phyloP scores from a whole-genome alignment of 2,113 vertebrate genomes.

The Phalacrocorax carbo region DNA sequence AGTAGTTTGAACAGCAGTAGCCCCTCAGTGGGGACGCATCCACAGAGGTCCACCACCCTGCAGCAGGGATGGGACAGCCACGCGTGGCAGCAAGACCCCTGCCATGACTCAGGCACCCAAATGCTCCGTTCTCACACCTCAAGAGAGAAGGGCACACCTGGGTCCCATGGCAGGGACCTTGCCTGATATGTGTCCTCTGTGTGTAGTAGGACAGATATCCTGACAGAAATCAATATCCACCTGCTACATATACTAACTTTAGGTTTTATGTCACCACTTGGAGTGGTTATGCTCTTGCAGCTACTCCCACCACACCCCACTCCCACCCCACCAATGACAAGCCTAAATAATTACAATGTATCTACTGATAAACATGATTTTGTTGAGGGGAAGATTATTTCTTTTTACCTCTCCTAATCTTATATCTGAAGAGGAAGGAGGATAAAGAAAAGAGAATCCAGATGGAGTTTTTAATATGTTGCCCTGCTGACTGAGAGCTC shows the following conservation, averaged over 20 bases:
- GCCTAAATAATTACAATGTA: background rate
- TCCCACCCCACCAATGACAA: background rate
- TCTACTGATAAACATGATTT: background rate
- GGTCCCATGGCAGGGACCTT: rapidly evolving
- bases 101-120: background rate
- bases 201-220: background rate
- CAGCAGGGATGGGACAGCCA: background rate
- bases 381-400: background rate
- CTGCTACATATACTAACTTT: background rate
- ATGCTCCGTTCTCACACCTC: no score
- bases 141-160: background rate
- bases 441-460: background rate
- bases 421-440: background rate
- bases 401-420: background rate
- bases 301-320: background rate
- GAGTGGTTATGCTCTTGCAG: background rate
- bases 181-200: background rate
- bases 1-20: background rate
- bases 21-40: rapidly evolving
- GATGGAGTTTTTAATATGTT: background rate
- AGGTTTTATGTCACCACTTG: background rate
- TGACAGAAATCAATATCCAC: background rate
- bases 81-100: rapidly evolving
- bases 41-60: background rate
- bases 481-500: background rate